Evolutionary conservation across 2,797 vertebrate genomes (phyloP).

Genomic region (Pantherophis vulpinus): DNA sequence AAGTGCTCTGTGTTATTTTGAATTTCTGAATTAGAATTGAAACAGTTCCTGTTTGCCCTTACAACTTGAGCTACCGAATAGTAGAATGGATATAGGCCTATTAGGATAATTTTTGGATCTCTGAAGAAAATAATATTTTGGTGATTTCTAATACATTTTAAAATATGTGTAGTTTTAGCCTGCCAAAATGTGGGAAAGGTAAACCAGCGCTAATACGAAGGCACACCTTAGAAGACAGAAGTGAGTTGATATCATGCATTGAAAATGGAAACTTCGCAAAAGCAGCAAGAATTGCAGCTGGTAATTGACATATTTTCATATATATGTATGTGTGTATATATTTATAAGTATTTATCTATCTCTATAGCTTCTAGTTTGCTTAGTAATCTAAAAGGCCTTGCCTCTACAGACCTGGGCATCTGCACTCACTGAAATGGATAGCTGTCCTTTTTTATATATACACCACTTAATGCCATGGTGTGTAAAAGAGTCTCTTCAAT

Average conservation of each 20-base stretch:
- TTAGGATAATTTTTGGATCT: not conserved
- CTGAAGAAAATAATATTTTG: not conserved
- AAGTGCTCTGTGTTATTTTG: not conserved
- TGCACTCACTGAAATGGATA: not conserved
- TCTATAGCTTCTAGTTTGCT: not conserved
- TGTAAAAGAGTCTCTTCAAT: not conserved
- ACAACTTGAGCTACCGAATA: not conserved
- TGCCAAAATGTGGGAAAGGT: constrained; percentile 92
- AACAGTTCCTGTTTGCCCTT: not conserved
- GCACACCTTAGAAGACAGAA: constrained; percentile 93
- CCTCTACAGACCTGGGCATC: not conserved
- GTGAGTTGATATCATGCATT: constrained; percentile 93
- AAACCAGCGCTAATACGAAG: constrained; percentile 93
- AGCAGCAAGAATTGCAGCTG: constrained; percentile 93
- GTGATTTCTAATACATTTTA: constrained; percentile 23
- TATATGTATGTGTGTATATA: constrained; percentile 10
- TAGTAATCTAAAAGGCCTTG: not conserved
- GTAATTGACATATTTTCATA: constrained; percentile 68
- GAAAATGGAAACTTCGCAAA: constrained; percentile 96
- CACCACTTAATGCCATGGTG: not conserved
- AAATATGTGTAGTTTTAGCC: constrained; percentile 72
- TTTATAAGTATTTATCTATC: not conserved
- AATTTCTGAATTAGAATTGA: not conserved
- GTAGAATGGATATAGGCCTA: not conserved
- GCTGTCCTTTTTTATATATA: not conserved